Percentiles rank a stretch among this genome's conserved stretches.
phyloP scores from a whole-genome alignment of 2,888 invertebrate species.

The Branchipolynoe longqiensis region DNA sequence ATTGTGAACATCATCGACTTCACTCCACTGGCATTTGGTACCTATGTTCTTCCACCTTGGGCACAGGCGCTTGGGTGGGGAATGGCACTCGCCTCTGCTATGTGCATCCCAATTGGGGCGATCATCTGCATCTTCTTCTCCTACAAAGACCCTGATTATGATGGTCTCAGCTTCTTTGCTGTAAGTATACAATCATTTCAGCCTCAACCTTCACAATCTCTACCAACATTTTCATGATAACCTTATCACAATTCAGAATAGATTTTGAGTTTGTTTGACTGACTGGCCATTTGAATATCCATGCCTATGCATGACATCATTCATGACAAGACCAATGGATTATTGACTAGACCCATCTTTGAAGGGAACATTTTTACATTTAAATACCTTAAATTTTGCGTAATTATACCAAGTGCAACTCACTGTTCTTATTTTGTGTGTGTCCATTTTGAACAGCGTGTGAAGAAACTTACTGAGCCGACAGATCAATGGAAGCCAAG shows the following conservation, averaged over 20 bases:
- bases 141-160: constrained; percentile 62
- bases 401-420: background rate
- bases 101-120: constrained; percentile 61
- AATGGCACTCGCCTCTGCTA: constrained; percentile 65
- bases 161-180: constrained; percentile 59
- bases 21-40: constrained; percentile 65
- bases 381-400: background rate
- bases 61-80: constrained; percentile 67
- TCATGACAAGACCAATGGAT: background rate
- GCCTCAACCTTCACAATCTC: background rate
- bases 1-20: constrained; percentile 65
- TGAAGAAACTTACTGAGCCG: constrained; percentile 37
- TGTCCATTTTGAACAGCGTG: background rate
- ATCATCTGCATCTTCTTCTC: constrained; percentile 58
- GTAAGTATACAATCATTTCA: constrained; percentile 52
- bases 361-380: background rate
- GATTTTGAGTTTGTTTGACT: background rate
- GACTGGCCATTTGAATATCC: background rate
- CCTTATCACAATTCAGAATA: background rate
- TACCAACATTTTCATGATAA: too few species aligned
- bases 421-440: background rate
- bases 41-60: constrained; percentile 65
- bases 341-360: background rate
- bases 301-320: background rate
- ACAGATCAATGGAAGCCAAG: constrained; percentile 48